Conservation (phyloP, 2,888 invertebrate species). For the Flexamia atlantica region DNA sequence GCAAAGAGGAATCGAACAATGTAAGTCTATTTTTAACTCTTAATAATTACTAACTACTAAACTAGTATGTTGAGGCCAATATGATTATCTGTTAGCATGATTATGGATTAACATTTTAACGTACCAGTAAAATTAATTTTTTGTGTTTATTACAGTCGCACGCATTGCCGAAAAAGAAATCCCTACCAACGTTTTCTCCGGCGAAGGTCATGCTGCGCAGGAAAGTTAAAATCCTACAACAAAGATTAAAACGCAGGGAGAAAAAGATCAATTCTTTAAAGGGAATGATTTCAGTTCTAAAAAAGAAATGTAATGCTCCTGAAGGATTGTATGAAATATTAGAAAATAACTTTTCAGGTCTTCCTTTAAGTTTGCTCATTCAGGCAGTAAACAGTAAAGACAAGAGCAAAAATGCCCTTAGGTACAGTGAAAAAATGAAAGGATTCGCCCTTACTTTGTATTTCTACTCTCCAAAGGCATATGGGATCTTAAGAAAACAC, state of each 20-base stretch:
- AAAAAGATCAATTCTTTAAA: not conserved
- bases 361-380: constrained; percentile 35
- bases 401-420: constrained; percentile 25
- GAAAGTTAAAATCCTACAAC: constrained; percentile 6
- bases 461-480: constrained; percentile 60
- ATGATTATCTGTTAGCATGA: not conserved
- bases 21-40: not conserved
- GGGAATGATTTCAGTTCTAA: not conserved
- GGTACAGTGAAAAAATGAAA: constrained; percentile 41
- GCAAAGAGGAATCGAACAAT: not conserved
- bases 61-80: too few relatives aligned
- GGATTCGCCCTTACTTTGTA: constrained; percentile 47
- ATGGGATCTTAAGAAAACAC: constrained; percentile 43
- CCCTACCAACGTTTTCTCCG: not conserved
- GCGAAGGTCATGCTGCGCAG: not conserved
- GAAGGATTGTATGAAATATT: constrained; percentile 3
- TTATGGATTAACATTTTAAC: not conserved
- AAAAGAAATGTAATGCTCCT: constrained; percentile 3
- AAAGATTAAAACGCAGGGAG: not conserved
- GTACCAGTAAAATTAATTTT: not conserved
- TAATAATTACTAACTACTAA: not conserved
- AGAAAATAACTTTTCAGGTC: constrained; percentile 5
- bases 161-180: not conserved
- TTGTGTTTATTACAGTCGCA: not conserved
- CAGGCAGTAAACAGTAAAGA: not conserved